Conservation (phyloP, 2,888 invertebrate species). For the Strigamia crassipes region DNA sequence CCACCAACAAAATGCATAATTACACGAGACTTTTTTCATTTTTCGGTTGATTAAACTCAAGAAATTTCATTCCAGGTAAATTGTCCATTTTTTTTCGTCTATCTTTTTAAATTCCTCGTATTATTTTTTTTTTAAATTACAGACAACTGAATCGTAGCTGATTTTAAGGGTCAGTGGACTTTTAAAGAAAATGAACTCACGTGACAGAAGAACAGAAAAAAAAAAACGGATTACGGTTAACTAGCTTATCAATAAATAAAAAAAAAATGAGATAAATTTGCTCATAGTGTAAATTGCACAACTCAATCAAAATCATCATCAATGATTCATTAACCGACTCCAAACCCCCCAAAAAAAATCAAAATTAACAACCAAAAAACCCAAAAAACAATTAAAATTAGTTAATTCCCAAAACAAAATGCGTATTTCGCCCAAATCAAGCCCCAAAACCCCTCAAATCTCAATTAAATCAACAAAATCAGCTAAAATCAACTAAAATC, state of each 20-base stretch:
- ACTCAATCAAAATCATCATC: too few species aligned
- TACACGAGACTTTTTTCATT: too few species aligned
- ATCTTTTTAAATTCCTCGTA: neutral
- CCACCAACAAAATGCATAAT: too few species aligned
- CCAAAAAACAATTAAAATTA: neutral
- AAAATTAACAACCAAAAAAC: neutral
- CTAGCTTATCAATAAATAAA: neutral
- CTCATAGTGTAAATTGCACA: too few species aligned
- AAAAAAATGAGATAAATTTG: neutral
- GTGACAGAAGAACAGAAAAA: neutral
- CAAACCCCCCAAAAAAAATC: neutral
- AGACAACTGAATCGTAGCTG: neutral
- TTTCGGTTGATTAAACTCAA: neutral
- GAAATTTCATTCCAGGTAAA: neutral
- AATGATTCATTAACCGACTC: neutral
- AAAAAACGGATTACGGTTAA: neutral
- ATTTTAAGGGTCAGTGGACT: conserved; percentile 14
- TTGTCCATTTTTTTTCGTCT: neutral
- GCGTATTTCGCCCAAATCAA: too few species aligned
- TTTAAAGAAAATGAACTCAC: conserved; percentile 30
- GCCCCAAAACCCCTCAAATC: too few species aligned
- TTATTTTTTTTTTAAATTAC: neutral
- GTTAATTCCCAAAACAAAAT: neutral
- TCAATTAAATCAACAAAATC: neutral
- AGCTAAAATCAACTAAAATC: neutral